Evolutionary conservation across 35 echinoderm and acorn worm species (phyloP), one percentile per base, ranked within the genome.

Genomic region (Strongylocentrotus purpuratus): DNA sequence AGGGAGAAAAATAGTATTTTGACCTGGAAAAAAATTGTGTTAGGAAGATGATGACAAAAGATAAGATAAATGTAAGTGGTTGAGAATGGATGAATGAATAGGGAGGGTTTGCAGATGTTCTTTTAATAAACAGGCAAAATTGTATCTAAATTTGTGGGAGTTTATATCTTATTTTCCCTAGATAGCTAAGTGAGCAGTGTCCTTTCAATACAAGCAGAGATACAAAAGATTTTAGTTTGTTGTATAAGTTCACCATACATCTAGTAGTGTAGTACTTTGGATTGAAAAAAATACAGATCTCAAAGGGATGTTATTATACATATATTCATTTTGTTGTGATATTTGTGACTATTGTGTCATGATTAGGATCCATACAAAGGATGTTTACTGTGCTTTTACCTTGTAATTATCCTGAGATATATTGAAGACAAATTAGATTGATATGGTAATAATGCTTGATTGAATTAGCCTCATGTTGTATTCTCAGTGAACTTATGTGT

Each of bases 11-110:
- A 78, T 78, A 78, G 65, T 78, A 78, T 78, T 78, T 78, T 78
- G 65, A 78, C 65, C 65, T 78, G 65, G 25, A 78, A 78, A 52
- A 55, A 78, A 78, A 78, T 78, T 78, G 65, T 78, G 65, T 78
- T 78, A 78, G 65, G 65, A n/a, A 78, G 65, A 78, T 78, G 65
- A 78, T 78, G 0, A 22, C 1, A n/a, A 9, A 41, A n/a, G 65
- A 78, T 78, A 78, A 28, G 65, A 78, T 55, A 55, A 59, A 28
- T 78, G 65, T 28, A 78, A 8, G 65, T 7, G 20, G 7, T n/a
- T 78, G 20, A 28, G 65, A 28, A 78, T 78, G 20, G 65, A 18
- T 78, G 8, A n/a, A 8, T 28, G 20, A 28, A 78, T 28, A n/a
- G 65, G 8, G 22, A 78, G 0, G 5, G 9, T 78, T 8, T 78